Base-by-base conservation (phyloP, 1,140 invertebrate genomes). In the Leptopilina clavipes region DNA sequence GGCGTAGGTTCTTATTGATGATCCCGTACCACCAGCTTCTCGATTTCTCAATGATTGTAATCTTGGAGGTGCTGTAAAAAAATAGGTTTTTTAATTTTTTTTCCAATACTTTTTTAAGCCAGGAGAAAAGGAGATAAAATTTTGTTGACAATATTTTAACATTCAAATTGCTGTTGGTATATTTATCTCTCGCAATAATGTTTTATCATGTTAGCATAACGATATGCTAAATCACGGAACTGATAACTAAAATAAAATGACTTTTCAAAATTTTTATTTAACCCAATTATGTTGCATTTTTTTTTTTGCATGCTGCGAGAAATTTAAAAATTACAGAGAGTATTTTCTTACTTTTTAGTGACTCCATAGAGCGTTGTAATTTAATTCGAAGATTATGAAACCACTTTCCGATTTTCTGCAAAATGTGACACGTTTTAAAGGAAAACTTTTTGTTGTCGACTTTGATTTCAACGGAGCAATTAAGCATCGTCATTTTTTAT, bases 1-100 rank as follows among this genome's bases (percentile, higher is more conserved):
- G 37, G 95, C 95, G 84, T 96, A 96, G 5, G 93, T 92, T 6
- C 95, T 91, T 72, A 96, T 93, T 2, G 94, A 92, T 2, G 93
- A 92, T 9, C 92, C 92, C 44, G 91, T 91, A n/a, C 91, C 90
- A 9, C 90, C 87, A 31, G 89, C 90, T 44, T 93, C 92, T 74
- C 93, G 91, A 81, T 92, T 93, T 73, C 93, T 92, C 19, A 95
- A 85, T 3, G 94, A 94, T 76, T 94, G 92, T 40, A 95, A 90
- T 81, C 94, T 91, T 18, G 94, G 93, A 25, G 94, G 94, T 83
- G 94, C 95, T 95, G 87, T n/a, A 91, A 90, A 72, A 72, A 70
- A 72, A 65, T n/a, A n/a, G n/a, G n/a, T n/a, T 9, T 72, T 65
- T 65, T 22, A n/a, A 12, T 14, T n/a, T 65, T 65, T 14, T n/a